Percentiles rank a stretch among this genome's conserved stretches.
phyloP scores from a whole-genome alignment of 2,888 invertebrate species.

The Platerodrilus igneus region DNA sequence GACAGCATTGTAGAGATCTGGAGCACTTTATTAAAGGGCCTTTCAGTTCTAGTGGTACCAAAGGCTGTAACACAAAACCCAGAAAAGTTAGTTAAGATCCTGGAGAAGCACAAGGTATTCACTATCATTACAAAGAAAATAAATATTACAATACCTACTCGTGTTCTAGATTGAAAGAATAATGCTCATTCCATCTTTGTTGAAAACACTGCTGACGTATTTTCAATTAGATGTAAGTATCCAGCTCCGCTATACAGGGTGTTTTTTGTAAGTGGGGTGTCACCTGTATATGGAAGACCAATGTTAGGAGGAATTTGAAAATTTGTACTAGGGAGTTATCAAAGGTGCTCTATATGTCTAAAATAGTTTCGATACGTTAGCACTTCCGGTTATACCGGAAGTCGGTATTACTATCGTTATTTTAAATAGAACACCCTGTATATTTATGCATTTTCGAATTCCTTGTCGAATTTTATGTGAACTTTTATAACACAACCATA shows the following conservation, averaged over 20 bases:
- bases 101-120: constrained; percentile 3
- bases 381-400: no score
- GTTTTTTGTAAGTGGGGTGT: no score
- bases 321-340: no score
- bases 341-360: no score
- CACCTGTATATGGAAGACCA: no score
- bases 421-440: no score
- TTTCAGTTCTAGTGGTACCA: constrained; percentile 63
- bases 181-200: background rate
- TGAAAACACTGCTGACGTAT: background rate
- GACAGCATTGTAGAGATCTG: constrained; percentile 79
- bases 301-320: no score
- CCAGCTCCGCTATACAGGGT: constrained; percentile 1
- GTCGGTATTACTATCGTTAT: no score
- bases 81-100: constrained; percentile 51
- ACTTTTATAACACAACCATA: no score
- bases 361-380: no score
- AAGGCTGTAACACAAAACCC: constrained; percentile 67
- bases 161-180: constrained; percentile 1
- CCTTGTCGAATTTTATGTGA: no score
- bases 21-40: constrained; percentile 67
- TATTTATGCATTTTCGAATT: no score
- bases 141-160: background rate
- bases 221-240: background rate
- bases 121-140: background rate